A percentile compares a stretch with the other conserved stretches of the same genome.
Conservation (phyloP, 2,797 vertebrate species). For the Cygnus olor region DNA sequence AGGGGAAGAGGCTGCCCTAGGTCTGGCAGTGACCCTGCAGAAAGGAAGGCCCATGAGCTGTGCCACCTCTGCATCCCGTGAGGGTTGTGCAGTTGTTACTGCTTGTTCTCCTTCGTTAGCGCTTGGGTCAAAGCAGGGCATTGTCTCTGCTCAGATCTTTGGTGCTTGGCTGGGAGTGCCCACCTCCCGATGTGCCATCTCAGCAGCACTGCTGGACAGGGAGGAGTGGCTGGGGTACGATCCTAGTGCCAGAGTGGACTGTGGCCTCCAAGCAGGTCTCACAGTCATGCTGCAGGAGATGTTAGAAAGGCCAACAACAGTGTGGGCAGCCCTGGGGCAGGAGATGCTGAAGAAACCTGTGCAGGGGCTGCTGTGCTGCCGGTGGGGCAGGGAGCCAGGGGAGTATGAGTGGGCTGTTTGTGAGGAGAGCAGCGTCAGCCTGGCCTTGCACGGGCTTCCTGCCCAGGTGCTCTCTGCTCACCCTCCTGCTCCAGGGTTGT, state of each 20-base stretch:
- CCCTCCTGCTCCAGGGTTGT: constrained; percentile 72
- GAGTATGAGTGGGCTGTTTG: neutral
- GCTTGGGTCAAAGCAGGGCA: neutral
- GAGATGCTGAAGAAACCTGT: neutral
- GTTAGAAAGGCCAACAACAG: neutral
- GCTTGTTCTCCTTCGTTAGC: neutral
- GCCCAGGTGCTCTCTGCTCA: neutral
- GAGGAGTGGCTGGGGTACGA: neutral
- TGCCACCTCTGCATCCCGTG: accelerated
- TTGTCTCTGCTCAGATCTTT: neutral
- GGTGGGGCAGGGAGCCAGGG: neutral
- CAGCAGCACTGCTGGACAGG: neutral
- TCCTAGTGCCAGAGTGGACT: no score
- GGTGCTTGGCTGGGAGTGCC: neutral
- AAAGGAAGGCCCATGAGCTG: neutral
- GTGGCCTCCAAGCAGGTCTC: neutral
- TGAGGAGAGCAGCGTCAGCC: neutral
- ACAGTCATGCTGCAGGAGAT: neutral
- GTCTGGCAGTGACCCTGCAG: neutral
- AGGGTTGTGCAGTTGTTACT: neutral
- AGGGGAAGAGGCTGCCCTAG: neutral
- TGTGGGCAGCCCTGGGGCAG: neutral
- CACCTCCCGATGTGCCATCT: neutral
- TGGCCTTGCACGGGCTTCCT: neutral
- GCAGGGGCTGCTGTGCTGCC: neutral